A percentile compares a stretch with the other conserved stretches of the same genome.
Conservation (phyloP, 2,113 vertebrate genomes). For the Chloebia gouldiae region DNA sequence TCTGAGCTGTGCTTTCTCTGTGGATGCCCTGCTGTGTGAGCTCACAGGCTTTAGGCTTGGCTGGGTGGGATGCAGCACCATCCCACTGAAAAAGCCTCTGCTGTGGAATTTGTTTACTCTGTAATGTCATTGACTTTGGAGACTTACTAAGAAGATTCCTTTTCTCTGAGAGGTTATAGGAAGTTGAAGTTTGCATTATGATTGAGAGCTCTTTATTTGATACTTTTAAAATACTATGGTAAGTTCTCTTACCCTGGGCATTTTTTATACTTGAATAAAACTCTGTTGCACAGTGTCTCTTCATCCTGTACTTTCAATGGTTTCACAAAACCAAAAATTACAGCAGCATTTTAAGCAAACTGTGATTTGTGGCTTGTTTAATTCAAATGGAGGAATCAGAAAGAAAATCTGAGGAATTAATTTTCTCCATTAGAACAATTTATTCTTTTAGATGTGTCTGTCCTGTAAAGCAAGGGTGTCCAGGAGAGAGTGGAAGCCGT, state of each 20-base stretch:
- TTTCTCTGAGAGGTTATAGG: not conserved
- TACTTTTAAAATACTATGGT: not conserved
- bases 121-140: not conserved
- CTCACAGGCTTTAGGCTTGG: not conserved
- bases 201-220: not conserved
- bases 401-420: not conserved
- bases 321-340: not conserved
- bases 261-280: not conserved
- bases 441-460: not conserved
- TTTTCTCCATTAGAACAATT: not conserved
- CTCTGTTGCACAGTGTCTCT: not conserved
- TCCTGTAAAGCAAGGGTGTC: not conserved
- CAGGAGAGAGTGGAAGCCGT: not conserved
- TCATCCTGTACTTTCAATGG: not conserved
- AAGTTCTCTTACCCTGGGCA: not conserved
- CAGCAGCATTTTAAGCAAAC: not conserved
- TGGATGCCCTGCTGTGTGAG: not conserved
- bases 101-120: conserved; percentile 3
- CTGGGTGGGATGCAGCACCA: not conserved
- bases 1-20: not conserved
- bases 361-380: not conserved
- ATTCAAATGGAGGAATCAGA: not conserved
- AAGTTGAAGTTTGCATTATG: not conserved
- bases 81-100: not conserved
- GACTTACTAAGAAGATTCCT: not conserved